These are phyloP conservation scores for Eulemur rufifrons DNA, from an alignment of 2,113 vertebrate genomes.

Conservation along the genomic window DNA sequence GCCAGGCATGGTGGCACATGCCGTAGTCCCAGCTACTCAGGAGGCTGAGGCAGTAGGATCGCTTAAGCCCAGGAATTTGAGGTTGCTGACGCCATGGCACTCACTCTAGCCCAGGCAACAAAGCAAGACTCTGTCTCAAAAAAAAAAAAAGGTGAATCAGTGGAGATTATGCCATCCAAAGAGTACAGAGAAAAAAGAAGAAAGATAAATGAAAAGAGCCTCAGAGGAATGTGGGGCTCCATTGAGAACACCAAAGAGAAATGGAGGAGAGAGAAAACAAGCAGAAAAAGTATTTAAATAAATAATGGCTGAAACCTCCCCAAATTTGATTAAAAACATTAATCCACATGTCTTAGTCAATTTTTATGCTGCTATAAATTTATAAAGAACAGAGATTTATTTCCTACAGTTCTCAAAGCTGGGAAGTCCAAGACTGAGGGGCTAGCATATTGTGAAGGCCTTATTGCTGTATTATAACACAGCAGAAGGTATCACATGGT, in stretches of 20 bases:
- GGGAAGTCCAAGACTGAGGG: not conserved
- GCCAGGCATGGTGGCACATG: no score
- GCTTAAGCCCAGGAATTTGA: no score
- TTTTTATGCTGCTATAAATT: not conserved
- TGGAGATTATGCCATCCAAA: not conserved
- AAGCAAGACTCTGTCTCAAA: no score
- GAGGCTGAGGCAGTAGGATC: no score
- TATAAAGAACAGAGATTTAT: not conserved
- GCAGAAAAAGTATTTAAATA: not conserved
- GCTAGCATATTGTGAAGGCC: not conserved
- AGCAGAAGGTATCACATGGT: not conserved
- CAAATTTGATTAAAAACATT: not conserved
- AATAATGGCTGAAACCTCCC: not conserved
- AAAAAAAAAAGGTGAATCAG: not conserved
- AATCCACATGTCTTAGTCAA: not conserved
- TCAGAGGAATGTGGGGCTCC: not conserved
- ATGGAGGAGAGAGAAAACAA: not conserved
- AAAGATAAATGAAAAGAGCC: not conserved
- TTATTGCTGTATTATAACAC: not conserved
- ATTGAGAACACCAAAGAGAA: not conserved
- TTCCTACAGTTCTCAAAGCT: not conserved
- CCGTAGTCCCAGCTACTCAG: no score
- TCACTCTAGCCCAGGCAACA: no score
- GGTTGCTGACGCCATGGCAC: no score
- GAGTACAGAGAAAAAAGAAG: not conserved